These are phyloP conservation scores for Sylvilagus floridanus DNA, from an alignment of 2,797 vertebrate species.

Conservation along the genomic window DNA sequence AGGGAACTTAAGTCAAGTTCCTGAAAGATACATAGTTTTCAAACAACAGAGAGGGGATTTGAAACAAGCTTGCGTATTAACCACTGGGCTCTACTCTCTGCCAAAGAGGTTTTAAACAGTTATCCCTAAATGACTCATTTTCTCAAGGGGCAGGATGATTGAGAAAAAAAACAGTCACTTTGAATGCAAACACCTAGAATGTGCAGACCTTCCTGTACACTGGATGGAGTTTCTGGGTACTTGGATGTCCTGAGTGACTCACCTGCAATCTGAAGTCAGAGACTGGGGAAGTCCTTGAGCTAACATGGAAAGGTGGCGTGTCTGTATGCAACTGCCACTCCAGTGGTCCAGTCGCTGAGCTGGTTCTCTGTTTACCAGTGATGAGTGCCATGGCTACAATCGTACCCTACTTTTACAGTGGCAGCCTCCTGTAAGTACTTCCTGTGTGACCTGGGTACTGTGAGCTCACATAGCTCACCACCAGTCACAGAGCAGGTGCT, in stretches of 20 bases:
- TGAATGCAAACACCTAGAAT: background rate
- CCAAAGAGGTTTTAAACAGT: background rate
- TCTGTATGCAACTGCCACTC: background rate
- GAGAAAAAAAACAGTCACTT: background rate
- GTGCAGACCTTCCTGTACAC: background rate
- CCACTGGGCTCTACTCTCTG: background rate
- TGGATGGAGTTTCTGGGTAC: background rate
- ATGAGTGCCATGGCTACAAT: background rate
- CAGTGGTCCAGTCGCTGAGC: no score
- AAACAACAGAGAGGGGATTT: background rate
- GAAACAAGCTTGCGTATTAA: background rate
- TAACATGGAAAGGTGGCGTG: background rate
- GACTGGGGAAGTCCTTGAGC: background rate
- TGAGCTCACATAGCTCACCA: background rate
- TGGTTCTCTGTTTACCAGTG: background rate
- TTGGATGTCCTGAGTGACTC: background rate
- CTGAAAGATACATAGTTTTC: background rate
- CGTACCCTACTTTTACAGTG: background rate
- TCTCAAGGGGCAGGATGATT: background rate
- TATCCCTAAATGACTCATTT: background rate
- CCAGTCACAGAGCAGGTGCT: background rate
- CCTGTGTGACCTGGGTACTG: fast-evolving
- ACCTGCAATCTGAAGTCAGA: background rate
- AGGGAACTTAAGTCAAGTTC: background rate
- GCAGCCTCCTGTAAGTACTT: background rate